Evolutionary conservation across 2,888 invertebrate species (phyloP).

Genomic region (Dasypogon diadema): DNA sequence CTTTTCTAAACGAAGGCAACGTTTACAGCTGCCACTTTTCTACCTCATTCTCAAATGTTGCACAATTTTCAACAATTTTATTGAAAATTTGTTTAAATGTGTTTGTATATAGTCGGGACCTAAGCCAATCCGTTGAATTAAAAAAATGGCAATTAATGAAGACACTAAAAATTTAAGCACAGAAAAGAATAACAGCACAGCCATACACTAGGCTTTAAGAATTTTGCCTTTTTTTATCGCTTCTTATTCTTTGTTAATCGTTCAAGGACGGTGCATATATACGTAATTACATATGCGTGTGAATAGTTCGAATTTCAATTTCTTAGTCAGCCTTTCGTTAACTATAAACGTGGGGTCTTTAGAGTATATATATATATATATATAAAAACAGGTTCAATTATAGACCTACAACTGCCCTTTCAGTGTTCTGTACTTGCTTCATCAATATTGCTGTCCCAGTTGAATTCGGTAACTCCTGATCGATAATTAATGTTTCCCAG

Average conservation of each 20-base stretch:
- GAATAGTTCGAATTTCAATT: conserved; percentile 27
- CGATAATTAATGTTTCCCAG: conserved; percentile 83
- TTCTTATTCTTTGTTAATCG: conserved; percentile 21
- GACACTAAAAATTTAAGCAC: conserved; percentile 8
- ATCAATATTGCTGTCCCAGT: conserved; percentile 87
- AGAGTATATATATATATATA: conserved; percentile 17
- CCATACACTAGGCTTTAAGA: conserved; percentile 28
- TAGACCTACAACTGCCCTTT: background rate
- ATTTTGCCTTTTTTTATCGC: conserved; percentile 1
- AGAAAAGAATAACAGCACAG: conserved; percentile 40
- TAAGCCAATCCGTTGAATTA: background rate
- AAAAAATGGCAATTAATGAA: background rate
- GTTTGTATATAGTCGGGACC: background rate
- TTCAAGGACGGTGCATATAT: conserved; percentile 43
- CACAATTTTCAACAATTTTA: background rate
- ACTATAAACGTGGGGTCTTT: conserved; percentile 43
- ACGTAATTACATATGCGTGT: conserved; percentile 6
- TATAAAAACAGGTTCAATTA: background rate
- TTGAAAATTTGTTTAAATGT: background rate
- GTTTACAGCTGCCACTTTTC: too few species aligned
- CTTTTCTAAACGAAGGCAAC: too few species aligned
- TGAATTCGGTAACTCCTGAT: conserved; percentile 85
- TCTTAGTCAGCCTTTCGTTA: conserved; percentile 50
- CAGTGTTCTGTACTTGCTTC: conserved; percentile 69
- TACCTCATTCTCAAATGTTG: background rate